Evolutionary conservation across 2,797 vertebrate species (phyloP).

Genomic region (Gymnoscopelus microlampas): DNA sequence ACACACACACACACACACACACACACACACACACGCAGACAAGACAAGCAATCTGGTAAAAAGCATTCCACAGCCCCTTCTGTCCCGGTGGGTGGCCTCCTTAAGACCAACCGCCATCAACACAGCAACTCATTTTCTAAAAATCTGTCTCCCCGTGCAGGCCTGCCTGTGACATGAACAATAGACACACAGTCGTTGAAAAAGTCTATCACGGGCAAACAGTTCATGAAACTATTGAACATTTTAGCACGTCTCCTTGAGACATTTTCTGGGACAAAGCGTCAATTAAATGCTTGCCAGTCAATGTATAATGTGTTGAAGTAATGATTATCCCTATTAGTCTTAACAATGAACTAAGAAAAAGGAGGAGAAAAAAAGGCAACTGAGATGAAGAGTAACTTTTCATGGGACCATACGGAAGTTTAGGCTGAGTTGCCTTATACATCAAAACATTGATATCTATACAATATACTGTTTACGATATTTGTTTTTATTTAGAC

Average conservation of each 20-base stretch:
- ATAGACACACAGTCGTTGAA: too few relatives aligned
- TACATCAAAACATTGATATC: too few relatives aligned
- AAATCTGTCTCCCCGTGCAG: background rate
- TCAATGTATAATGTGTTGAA: background rate
- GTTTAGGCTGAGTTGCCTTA: too few relatives aligned
- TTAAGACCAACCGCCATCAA: too few relatives aligned
- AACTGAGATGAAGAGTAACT: background rate
- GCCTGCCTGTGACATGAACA: too few relatives aligned
- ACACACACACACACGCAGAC: background rate
- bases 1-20: background rate
- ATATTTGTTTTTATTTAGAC: too few relatives aligned
- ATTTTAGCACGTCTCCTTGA: background rate
- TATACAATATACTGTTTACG: too few relatives aligned
- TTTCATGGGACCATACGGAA: too few relatives aligned
- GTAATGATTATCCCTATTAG: background rate
- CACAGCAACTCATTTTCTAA: too few relatives aligned
- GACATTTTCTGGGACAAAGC: background rate
- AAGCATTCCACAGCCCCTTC: background rate
- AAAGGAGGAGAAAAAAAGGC: background rate
- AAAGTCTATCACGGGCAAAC: constrained; percentile 4
- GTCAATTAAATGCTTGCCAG: background rate
- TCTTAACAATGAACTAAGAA: too few relatives aligned
- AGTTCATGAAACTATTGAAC: constrained; percentile 12
- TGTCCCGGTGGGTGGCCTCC: too few relatives aligned
- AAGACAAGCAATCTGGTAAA: background rate